Conservation (phyloP, 2,797 vertebrate species). For the Meda fulgida region DNA sequence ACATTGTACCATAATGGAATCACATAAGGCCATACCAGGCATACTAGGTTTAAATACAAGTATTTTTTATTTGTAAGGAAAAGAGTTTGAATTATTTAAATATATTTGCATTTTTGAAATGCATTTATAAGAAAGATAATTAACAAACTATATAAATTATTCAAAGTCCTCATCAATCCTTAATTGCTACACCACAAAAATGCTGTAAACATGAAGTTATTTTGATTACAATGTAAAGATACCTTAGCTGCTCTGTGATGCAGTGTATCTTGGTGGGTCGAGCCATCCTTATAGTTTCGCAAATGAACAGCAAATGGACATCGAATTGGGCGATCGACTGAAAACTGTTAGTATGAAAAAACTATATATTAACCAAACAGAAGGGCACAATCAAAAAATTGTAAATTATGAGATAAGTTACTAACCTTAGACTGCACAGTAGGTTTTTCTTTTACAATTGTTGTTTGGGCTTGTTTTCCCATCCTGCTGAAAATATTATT, state of each 20-base stretch:
- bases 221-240: slow-evolving; percentile 30
- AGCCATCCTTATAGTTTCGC: slow-evolving; percentile 78
- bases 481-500: slow-evolving; percentile 21
- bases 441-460: background rate
- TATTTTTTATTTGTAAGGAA: no score
- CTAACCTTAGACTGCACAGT: slow-evolving; percentile 16
- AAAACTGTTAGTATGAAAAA: background rate
- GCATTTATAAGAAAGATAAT: no score
- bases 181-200: background rate
- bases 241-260: slow-evolving; percentile 81
- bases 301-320: slow-evolving; percentile 69
- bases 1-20: no score
- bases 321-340: background rate
- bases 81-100: no score
- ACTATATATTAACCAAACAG: background rate
- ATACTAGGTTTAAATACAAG: no score
- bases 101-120: no score
- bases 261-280: slow-evolving; percentile 78
- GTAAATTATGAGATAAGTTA: no score
- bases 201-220: background rate
- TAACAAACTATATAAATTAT: no score
- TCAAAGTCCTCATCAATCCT: background rate
- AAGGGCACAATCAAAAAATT: background rate
- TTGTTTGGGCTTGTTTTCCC: slow-evolving; percentile 5
- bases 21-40: no score